Evolutionary conservation across 2,797 vertebrate species (phyloP).

Genomic region (Chelon labrosus): DNA sequence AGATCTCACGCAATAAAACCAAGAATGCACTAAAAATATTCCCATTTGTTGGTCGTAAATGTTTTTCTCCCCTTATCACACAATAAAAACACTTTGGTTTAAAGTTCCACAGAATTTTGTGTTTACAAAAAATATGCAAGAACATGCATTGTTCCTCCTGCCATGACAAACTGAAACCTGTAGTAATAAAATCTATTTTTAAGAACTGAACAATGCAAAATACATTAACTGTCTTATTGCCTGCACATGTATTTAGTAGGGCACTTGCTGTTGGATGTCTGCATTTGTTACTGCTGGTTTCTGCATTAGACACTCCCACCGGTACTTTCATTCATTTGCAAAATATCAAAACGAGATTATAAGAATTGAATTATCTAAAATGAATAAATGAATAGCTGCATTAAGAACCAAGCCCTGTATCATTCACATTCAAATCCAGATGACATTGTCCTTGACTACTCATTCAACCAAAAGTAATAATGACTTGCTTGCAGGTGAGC

Average conservation of each 20-base stretch:
- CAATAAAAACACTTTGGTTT: too few species aligned
- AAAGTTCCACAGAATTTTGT: too few species aligned
- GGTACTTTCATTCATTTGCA: slow-evolving; percentile 17
- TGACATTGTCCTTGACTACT: slow-evolving; percentile 50
- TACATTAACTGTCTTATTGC: neutral
- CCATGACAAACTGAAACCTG: neutral
- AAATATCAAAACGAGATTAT: slow-evolving; percentile 52
- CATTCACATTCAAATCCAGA: slow-evolving; percentile 43
- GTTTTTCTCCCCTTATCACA: too few species aligned
- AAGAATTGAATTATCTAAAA: slow-evolving; percentile 38
- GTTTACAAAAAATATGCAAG: neutral
- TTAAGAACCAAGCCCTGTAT: slow-evolving; percentile 9
- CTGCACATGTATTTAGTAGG: neutral
- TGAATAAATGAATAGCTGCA: slow-evolving; percentile 13
- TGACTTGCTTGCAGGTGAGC: neutral
- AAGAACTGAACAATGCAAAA: neutral
- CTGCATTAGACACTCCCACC: neutral
- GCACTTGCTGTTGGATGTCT: neutral
- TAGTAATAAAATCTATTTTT: too few species aligned
- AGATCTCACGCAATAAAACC: too few species aligned
- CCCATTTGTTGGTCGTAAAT: too few species aligned
- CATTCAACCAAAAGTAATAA: slow-evolving; percentile 33
- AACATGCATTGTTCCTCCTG: neutral
- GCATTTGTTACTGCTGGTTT: neutral
- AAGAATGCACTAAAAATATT: too few species aligned